phyloP scores from a whole-genome alignment of 2,113 vertebrate genomes.

The Ciconia maguari region DNA sequence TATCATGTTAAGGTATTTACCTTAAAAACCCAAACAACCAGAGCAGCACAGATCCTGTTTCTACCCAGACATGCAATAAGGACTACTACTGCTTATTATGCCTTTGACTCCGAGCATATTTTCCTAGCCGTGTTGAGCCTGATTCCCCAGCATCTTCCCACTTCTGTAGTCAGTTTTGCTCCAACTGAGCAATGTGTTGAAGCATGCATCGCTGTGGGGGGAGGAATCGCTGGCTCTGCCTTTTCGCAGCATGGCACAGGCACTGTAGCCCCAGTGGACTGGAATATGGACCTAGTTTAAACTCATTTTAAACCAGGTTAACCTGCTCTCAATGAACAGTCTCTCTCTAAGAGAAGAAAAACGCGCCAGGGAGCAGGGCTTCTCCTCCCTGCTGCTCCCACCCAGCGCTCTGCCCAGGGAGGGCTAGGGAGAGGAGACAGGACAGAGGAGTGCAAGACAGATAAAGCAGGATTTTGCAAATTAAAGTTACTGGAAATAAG shows the following conservation, averaged over 20 bases:
- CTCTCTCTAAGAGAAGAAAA: neutral
- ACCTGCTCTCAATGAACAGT: neutral
- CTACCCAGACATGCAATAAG: neutral
- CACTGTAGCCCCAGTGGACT: too few species aligned
- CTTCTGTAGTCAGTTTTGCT: neutral
- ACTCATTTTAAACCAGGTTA: neutral
- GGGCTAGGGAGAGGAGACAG: neutral
- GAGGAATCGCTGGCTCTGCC: neutral
- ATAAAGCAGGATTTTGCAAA: neutral
- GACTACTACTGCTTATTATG: neutral
- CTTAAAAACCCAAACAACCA: neutral
- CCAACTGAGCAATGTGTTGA: accelerated
- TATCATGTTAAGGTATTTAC: neutral
- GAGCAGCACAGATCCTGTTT: neutral
- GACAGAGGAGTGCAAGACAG: neutral
- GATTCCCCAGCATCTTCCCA: neutral
- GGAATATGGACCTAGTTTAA: neutral
- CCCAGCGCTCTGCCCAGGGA: neutral
- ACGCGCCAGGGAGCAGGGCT: accelerated
- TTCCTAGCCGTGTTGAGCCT: neutral
- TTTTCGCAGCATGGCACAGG: neutral
- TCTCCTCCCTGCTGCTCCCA: neutral
- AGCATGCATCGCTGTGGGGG: accelerated
- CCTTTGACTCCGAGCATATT: neutral
- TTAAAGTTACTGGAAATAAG: neutral